Evolutionary conservation across 2,888 invertebrate species (phyloP).

Genomic region (Aplocera efformata): DNA sequence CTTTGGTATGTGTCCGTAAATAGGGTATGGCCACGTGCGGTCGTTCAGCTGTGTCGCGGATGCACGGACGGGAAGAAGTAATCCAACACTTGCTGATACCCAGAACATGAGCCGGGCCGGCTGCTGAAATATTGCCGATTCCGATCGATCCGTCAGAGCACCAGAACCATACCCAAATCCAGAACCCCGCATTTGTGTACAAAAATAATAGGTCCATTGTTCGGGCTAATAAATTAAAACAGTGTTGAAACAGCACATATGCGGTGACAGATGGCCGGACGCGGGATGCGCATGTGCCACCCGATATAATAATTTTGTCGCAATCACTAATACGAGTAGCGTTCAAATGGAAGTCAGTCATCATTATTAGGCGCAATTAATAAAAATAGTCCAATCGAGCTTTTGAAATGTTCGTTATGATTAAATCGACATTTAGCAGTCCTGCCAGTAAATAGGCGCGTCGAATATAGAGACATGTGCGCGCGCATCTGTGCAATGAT

Average conservation of each 20-base stretch:
- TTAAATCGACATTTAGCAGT: slow-evolving; percentile 31
- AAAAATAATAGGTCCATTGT: slow-evolving; percentile 59
- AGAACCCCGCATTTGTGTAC: slow-evolving; percentile 41
- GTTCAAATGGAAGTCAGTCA: slow-evolving; percentile 39
- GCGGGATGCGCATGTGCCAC: slow-evolving; percentile 63
- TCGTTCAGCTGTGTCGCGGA: slow-evolving; percentile 77
- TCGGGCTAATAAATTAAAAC: slow-evolving; percentile 74
- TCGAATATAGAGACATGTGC: slow-evolving; percentile 49
- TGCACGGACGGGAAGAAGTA: slow-evolving; percentile 76
- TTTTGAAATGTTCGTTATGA: slow-evolving; percentile 24
- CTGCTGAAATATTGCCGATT: slow-evolving; percentile 30
- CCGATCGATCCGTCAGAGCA: neutral
- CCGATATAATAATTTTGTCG: slow-evolving; percentile 61
- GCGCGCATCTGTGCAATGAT: slow-evolving; percentile 66
- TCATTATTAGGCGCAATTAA: slow-evolving; percentile 36
- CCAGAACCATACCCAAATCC: slow-evolving; percentile 3
- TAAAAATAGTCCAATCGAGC: slow-evolving; percentile 27
- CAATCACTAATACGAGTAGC: slow-evolving; percentile 55
- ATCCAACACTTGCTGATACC: slow-evolving; percentile 71
- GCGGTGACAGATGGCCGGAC: slow-evolving; percentile 77
- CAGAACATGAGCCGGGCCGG: slow-evolving; percentile 51
- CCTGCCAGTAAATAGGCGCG: slow-evolving; percentile 33
- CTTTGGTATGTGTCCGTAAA: slow-evolving; percentile 77
- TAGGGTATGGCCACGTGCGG: slow-evolving; percentile 80
- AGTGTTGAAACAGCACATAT: slow-evolving; percentile 71